Base-by-base conservation (phyloP, 2,888 invertebrate genomes). In the Tipula lateralis region DNA sequence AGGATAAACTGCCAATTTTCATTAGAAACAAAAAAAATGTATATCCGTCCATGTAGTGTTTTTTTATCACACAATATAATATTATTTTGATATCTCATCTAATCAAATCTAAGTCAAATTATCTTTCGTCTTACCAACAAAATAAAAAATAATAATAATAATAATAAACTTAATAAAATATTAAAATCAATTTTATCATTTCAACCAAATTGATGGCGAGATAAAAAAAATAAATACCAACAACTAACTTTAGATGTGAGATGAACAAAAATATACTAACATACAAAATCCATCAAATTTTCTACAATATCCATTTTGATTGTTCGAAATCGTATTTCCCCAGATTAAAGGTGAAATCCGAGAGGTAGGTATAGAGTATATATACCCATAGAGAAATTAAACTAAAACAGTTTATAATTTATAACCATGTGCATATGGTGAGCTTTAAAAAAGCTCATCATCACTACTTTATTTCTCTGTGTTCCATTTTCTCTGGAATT, bases 1-100 rank as follows among this genome's bases (percentile, higher is more conserved):
- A 66, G 66, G 66, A 66, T 66, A 66, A 66, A 66, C 66, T 66
- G 66, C 66, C 66, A 66, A 66, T 66, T 66, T 66, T 66, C 66
- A 66, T 66, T 66, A 66, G 24, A 24, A 9, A 66, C 19, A 24
- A 19, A 66, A 66, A 66, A 19, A 50, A 50, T 19, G 6, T 50
- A 7, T 66, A 66, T 66, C 66, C 50, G 19, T 39, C 39, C 44
- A 44, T 44, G 44, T 24, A 9, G 66, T 66, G 24, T 66, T 66
- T 66, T 24, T 66, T 66, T 66, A 66, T 66, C 19, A 66, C 19
- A 66, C 66, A 24, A 66, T 66, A 66, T 66, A 66, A 66, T 66
- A 24, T 24, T 66, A 24, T 66, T 66, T 66, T 66, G 66, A 66
- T 66, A 66, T 66, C 24, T 66, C 66, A 66, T 66, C 66, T 66